phyloP scores from a whole-genome alignment of 2,113 vertebrate genomes.

The Vicugna pacos region DNA sequence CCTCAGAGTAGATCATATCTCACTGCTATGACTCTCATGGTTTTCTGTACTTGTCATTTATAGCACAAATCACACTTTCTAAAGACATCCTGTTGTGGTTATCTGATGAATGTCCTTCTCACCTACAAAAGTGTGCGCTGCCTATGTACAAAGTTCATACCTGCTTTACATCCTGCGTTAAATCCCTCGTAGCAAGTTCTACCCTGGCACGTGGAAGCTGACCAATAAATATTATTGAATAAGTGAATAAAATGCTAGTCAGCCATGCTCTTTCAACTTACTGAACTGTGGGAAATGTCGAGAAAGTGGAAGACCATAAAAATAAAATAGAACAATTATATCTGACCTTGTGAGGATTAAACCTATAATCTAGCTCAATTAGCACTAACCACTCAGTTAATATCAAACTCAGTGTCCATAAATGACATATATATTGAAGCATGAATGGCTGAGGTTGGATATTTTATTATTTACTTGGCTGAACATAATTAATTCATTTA shows the following conservation, averaged over 20 bases:
- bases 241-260: neutral
- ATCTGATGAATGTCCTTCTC: neutral
- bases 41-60: neutral
- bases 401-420: neutral
- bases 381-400: neutral
- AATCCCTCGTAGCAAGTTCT: neutral
- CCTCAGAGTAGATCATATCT: neutral
- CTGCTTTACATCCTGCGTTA: neutral
- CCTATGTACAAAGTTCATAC: neutral
- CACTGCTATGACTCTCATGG: neutral
- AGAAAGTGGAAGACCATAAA: neutral
- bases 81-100: slow-evolving; percentile 1
- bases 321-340: neutral
- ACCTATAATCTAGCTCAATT: neutral
- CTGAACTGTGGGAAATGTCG: neutral
- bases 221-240: neutral
- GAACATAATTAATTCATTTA: neutral
- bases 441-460: neutral
- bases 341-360: neutral
- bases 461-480: neutral
- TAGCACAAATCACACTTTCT: neutral
- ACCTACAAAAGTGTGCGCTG: neutral
- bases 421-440: neutral
- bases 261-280: neutral
- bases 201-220: neutral